phyloP scores from a whole-genome alignment of 2,113 vertebrate genomes.

The Archilochus colubris region DNA sequence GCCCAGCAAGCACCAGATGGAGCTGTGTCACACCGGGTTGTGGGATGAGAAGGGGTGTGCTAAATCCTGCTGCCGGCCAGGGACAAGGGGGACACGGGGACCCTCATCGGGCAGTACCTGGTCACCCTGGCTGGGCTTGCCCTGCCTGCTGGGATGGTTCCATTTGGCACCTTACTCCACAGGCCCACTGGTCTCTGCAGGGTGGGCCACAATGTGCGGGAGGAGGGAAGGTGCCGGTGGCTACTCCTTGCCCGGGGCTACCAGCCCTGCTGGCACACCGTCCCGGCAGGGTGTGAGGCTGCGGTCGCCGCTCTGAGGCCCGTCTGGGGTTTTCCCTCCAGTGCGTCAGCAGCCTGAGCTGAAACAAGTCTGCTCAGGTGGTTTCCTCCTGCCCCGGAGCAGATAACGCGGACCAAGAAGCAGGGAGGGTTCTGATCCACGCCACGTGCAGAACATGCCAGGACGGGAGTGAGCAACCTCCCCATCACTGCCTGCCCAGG shows the following conservation, averaged over 20 bases:
- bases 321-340: not conserved
- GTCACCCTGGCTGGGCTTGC: not conserved
- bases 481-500: not conserved
- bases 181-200: not conserved
- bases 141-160: not conserved
- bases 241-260: not conserved
- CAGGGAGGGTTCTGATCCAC: not conserved
- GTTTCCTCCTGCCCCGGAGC: not conserved
- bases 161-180: not conserved
- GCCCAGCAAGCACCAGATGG: accelerated
- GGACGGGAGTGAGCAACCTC: not conserved
- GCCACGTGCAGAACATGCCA: not conserved
- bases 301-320: accelerated
- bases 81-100: accelerated
- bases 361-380: not conserved
- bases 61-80: not conserved
- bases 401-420: not conserved
- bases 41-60: not conserved
- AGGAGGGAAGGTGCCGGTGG: not conserved
- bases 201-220: accelerated
- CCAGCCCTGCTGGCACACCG: accelerated
- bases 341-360: not conserved
- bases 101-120: not conserved
- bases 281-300: accelerated
- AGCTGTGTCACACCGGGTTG: not conserved